These are phyloP conservation scores for Engystomops pustulosus DNA, from an alignment of 2,113 vertebrate species.

Conservation along the genomic window DNA sequence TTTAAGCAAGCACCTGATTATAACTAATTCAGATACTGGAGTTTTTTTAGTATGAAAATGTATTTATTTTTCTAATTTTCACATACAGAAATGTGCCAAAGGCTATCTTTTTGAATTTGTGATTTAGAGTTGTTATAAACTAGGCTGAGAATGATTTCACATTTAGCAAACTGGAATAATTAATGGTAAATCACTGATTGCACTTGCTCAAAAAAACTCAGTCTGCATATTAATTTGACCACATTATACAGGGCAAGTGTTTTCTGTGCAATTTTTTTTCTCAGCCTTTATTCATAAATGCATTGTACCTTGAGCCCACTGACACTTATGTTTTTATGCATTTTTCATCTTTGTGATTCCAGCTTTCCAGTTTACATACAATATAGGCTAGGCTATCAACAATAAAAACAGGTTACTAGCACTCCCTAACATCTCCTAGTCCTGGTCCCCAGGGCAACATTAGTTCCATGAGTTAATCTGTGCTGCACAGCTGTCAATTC, in stretches of 20 bases:
- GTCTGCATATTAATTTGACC: constrained; percentile 26
- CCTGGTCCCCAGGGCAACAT: no score
- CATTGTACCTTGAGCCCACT: background rate
- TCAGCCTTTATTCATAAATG: background rate
- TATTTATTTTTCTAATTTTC: constrained; percentile 14
- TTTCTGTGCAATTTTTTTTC: background rate
- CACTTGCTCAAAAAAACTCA: background rate
- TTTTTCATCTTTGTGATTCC: no score
- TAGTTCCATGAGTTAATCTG: no score
- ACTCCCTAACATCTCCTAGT: no score
- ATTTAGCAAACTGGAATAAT: constrained; percentile 20
- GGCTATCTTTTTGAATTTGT: constrained; percentile 4
- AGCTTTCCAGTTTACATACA: no score
- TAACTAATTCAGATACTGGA: background rate
- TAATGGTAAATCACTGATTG: constrained; percentile 17
- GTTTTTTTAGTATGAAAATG: constrained; percentile 4
- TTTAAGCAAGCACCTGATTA: background rate
- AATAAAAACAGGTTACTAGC: no score
- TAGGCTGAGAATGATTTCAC: constrained; percentile 7
- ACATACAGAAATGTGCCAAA: constrained; percentile 21
- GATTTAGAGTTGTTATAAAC: constrained; percentile 1
- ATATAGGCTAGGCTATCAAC: no score
- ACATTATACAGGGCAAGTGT: background rate
- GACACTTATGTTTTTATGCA: background rate
- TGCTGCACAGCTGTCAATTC: no score